Conservation (phyloP, 2,888 invertebrate species). For the Theretra japonica region DNA sequence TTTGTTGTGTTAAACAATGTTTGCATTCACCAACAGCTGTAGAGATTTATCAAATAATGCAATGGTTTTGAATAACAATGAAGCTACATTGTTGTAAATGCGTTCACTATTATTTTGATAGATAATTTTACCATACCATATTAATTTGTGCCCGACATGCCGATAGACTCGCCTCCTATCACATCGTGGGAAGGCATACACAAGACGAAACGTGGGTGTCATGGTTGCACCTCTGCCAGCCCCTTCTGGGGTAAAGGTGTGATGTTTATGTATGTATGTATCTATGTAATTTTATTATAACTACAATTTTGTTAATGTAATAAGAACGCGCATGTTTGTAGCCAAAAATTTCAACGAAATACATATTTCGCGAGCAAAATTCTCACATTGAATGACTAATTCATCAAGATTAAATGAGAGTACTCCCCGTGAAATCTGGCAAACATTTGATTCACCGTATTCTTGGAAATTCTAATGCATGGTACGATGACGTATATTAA, state of each 20-base stretch:
- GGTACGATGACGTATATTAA: slow-evolving; percentile 6
- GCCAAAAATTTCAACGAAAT: neutral
- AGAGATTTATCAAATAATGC: neutral
- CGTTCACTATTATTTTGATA: neutral
- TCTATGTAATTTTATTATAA: neutral
- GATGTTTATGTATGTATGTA: too few species aligned
- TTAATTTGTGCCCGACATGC: too few species aligned
- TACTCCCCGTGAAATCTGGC: neutral
- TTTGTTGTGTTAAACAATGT: neutral
- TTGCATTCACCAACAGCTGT: neutral
- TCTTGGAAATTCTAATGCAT: slow-evolving; percentile 1
- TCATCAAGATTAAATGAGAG: slow-evolving; percentile 6
- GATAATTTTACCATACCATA: neutral
- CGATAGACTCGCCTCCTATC: too few species aligned
- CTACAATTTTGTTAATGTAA: neutral
- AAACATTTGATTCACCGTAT: slow-evolving; percentile 15
- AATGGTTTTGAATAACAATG: neutral
- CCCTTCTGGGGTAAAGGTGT: too few species aligned
- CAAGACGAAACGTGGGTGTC: too few species aligned
- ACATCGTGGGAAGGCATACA: too few species aligned
- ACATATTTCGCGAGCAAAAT: neutral
- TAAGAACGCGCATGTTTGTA: neutral
- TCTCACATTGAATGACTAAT: neutral
- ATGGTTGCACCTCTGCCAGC: too few species aligned
- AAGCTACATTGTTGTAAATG: neutral